These are phyloP conservation scores for Teleopsis dalmanni DNA, from an alignment of 1,140 invertebrate species.

Conservation along the genomic window DNA sequence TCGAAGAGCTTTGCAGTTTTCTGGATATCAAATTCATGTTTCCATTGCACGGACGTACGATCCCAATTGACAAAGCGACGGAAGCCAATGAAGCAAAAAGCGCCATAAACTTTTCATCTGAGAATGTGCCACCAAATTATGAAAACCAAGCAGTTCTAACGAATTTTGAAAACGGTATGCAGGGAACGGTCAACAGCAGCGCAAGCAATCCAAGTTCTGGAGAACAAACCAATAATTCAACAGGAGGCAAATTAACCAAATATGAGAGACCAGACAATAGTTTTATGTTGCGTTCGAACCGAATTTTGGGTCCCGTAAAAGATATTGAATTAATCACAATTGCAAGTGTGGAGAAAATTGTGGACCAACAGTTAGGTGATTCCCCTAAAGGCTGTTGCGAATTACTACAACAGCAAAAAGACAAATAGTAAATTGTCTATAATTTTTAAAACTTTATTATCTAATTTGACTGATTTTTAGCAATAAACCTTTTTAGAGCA, in stretches of 20 bases:
- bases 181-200: neutral
- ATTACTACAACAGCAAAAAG: too few relatives aligned
- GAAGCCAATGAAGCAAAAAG: conserved; percentile 39
- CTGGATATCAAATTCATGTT: conserved; percentile 34
- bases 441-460: too few relatives aligned
- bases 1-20: conserved; percentile 43
- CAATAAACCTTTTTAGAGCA: too few relatives aligned
- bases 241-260: neutral
- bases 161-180: neutral
- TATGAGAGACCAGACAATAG: conserved; percentile 36
- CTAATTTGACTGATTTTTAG: too few relatives aligned
- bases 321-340: conserved; percentile 37
- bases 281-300: conserved; percentile 30
- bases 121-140: neutral
- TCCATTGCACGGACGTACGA: conserved; percentile 21
- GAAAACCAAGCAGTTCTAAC: neutral
- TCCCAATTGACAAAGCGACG: conserved; percentile 36
- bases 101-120: conserved; percentile 14
- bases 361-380: too few relatives aligned
- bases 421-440: too few relatives aligned
- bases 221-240: neutral
- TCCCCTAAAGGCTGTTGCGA: too few relatives aligned
- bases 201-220: neutral
- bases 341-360: conserved; percentile 28
- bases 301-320: conserved; percentile 24